These are phyloP conservation scores for Hipposideros armiger DNA, from an alignment of 2,113 vertebrate genomes.

Conservation along the genomic window DNA sequence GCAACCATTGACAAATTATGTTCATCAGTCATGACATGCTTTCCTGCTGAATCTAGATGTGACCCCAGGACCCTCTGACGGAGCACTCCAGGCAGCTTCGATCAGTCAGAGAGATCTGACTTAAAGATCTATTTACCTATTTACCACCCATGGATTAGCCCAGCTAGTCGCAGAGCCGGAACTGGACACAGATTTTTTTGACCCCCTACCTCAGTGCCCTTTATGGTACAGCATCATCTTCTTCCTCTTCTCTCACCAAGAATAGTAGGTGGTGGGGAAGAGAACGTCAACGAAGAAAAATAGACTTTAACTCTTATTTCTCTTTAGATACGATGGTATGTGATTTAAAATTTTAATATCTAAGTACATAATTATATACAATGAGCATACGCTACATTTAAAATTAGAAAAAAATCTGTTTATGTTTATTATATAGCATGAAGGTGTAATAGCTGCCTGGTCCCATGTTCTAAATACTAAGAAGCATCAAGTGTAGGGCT, in stretches of 20 bases:
- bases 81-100: not conserved
- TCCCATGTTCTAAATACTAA: not conserved
- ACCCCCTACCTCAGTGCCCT: not conserved
- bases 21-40: not conserved
- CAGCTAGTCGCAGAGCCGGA: not conserved
- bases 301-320: not conserved
- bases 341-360: slow-evolving; percentile 7
- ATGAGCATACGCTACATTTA: not conserved
- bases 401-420: not conserved
- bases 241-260: not conserved
- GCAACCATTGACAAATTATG: not conserved
- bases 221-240: not conserved
- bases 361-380: not conserved
- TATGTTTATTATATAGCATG: not conserved
- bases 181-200: not conserved
- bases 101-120: not conserved
- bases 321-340: not conserved
- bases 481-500: not conserved
- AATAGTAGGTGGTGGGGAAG: not conserved
- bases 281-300: not conserved
- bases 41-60: not conserved
- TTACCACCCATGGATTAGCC: not conserved
- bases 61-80: not conserved
- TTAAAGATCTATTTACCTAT: not conserved
- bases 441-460: not conserved